These are phyloP conservation scores for Syngnathus scovelli DNA, from an alignment of 2,113 vertebrate species.

Conservation along the genomic window DNA sequence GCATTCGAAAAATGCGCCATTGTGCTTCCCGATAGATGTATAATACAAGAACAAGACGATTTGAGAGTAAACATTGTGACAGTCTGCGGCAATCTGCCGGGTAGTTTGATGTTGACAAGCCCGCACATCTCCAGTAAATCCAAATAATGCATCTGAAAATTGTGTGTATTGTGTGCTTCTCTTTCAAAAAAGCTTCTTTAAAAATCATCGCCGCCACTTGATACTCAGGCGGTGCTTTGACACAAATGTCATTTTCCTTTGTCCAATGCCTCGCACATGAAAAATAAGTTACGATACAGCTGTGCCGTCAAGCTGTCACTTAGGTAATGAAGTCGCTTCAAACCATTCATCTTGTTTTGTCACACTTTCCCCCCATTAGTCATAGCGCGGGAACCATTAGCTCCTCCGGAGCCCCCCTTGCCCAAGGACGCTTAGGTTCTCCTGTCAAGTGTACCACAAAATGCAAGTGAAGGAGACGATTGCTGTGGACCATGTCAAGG, in stretches of 20 bases:
- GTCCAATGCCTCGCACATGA: slow-evolving; percentile 71
- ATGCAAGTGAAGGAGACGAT: not conserved
- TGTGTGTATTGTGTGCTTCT: slow-evolving; percentile 25
- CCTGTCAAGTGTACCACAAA: slow-evolving; percentile 36
- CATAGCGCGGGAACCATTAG: slow-evolving; percentile 68
- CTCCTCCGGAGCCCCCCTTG: slow-evolving; percentile 69
- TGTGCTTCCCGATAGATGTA: slow-evolving; percentile 49
- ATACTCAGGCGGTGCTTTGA: slow-evolving; percentile 45
- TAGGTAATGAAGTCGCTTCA: slow-evolving; percentile 77
- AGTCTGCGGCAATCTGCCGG: slow-evolving; percentile 53
- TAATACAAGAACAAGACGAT: slow-evolving; percentile 53
- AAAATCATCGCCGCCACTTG: slow-evolving; percentile 43
- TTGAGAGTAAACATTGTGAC: slow-evolving; percentile 56
- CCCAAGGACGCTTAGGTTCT: slow-evolving; percentile 71
- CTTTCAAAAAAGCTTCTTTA: slow-evolving; percentile 48
- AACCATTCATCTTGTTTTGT: slow-evolving; percentile 79
- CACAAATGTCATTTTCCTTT: slow-evolving; percentile 55
- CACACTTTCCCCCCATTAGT: slow-evolving; percentile 73
- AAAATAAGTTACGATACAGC: slow-evolving; percentile 73
- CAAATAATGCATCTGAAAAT: slow-evolving; percentile 44
- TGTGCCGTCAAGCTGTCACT: slow-evolving; percentile 70
- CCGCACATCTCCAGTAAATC: slow-evolving; percentile 45
- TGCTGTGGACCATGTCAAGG: not conserved
- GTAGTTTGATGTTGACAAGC: slow-evolving; percentile 53
- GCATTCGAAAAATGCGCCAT: slow-evolving; percentile 37